Base-by-base conservation (phyloP, 2,797 vertebrate species). In the Pantherophis vulpinus region DNA sequence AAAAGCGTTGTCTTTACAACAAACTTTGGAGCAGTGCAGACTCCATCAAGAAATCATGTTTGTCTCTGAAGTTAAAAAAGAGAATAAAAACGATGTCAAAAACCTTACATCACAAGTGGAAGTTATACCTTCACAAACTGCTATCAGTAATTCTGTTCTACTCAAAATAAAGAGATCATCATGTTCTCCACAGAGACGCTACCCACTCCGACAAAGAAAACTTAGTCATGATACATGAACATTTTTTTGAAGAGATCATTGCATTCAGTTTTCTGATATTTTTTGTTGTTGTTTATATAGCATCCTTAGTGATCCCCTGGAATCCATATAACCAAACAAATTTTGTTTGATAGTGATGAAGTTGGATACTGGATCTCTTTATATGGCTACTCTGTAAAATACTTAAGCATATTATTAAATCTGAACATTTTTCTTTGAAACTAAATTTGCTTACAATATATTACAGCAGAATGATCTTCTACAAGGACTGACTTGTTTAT, bases 31-130 rank as follows among this genome's bases (percentile, higher is more conserved):
- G 92, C 97, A 98, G 0, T 96, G 97, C 95, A 98, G 98, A 94
- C 94, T 98, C 95, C 97, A 98, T 93, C 96, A 97, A 92, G 98
- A 99, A 59, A 98, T 99, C 59, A 98, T 99, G 9, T 96, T 97
- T 27, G 42, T 13, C 70, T 93, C 37, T 63, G 59, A 37, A 4
- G 55, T 0, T 0, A 95, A 97, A 90, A 70, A 97, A 10, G 95
- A 96, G 66, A 58, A 92, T 37, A 83, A 93, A 1, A 66, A 88
- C 16, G 92, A 97, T 0, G 47, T 92, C 25, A 94, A 97, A 92
- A 95, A 23, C 18, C 10, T 93, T 7, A 0, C 95, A 0, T 61
- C 90, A 58, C 58, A 95, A 86, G 9, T 95, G 92, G 94, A 96
- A 94, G 92, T 95, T 86, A 96, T 96, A 63, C 94, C 96, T 42